Conservation (phyloP, 1,140 invertebrate species). For the Apis laboriosa region DNA sequence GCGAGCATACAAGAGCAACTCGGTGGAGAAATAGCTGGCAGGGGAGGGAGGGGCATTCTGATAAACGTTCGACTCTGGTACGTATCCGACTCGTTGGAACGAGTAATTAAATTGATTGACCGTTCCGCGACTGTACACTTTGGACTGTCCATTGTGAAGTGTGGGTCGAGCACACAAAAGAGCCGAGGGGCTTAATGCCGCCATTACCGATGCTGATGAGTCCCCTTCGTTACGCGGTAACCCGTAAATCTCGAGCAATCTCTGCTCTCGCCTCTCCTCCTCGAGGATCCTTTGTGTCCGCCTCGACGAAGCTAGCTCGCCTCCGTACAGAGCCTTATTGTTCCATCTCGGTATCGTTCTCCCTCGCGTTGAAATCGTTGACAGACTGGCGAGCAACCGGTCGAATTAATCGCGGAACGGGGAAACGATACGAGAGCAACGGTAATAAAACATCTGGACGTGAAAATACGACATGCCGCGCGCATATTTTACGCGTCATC, state of each 20-base stretch:
- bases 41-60: conserved; percentile 18
- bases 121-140: conserved; percentile 8
- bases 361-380: conserved; percentile 48
- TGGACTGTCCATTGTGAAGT: background rate
- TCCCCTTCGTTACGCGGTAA: conserved; percentile 63
- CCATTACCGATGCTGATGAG: conserved; percentile 68
- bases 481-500: no score
- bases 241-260: conserved; percentile 62
- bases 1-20: conserved; percentile 38
- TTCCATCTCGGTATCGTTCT: conserved; percentile 46
- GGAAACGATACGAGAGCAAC: background rate
- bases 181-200: conserved; percentile 34
- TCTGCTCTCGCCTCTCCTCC: conserved; percentile 23
- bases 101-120: conserved; percentile 69
- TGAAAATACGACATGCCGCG: no score
- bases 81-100: conserved; percentile 34
- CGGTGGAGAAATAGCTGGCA: conserved; percentile 41
- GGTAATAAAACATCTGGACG: no score
- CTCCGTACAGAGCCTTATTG: conserved; percentile 56
- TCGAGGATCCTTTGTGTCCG: conserved; percentile 16
- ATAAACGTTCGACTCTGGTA: conserved; percentile 32
- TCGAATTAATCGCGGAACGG: conserved; percentile 37
- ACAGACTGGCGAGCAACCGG: conserved; percentile 21
- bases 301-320: conserved; percentile 28
- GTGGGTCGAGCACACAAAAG: conserved; percentile 52